phyloP scores from a whole-genome alignment of 1,140 invertebrate species.

The Chionoecetes opilio region DNA sequence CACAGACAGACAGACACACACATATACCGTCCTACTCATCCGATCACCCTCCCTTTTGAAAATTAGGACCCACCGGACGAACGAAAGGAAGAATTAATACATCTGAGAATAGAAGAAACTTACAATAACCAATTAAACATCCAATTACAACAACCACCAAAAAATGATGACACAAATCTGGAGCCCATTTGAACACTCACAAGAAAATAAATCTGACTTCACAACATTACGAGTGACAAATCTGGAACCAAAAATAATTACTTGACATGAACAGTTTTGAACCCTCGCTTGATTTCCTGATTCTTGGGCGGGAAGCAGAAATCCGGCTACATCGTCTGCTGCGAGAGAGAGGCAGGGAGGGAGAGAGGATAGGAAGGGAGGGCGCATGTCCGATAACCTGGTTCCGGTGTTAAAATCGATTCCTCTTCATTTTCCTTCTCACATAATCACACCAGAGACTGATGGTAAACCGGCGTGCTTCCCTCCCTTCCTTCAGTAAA shows the following conservation, averaged over 20 bases:
- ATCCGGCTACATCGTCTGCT: background rate
- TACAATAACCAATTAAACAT: background rate
- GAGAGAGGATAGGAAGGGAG: slow-evolving; percentile 10
- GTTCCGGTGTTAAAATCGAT: slow-evolving; percentile 41
- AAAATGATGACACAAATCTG: background rate
- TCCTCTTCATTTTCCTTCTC: background rate
- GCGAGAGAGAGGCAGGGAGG: background rate
- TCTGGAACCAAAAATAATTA: too few species aligned
- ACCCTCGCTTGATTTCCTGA: slow-evolving; percentile 23
- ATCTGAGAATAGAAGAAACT: background rate
- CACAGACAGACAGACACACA: slow-evolving; percentile 32
- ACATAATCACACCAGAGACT: background rate
- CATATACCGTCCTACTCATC: background rate
- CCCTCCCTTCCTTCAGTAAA: background rate
- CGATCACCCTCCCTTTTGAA: too few species aligned
- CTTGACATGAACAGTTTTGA: background rate
- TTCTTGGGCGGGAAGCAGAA: slow-evolving; percentile 34
- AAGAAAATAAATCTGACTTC: background rate
- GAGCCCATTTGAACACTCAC: background rate
- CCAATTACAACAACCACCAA: background rate
- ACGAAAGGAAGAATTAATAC: background rate
- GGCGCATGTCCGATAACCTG: slow-evolving; percentile 72
- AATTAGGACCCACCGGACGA: too few species aligned
- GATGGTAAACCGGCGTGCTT: background rate
- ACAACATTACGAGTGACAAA: background rate